Percentiles rank a stretch among this genome's conserved stretches.
Evolutionary conservation across 2,888 invertebrate species (phyloP).

Genomic region (Dryocosmus kuriphilus): DNA sequence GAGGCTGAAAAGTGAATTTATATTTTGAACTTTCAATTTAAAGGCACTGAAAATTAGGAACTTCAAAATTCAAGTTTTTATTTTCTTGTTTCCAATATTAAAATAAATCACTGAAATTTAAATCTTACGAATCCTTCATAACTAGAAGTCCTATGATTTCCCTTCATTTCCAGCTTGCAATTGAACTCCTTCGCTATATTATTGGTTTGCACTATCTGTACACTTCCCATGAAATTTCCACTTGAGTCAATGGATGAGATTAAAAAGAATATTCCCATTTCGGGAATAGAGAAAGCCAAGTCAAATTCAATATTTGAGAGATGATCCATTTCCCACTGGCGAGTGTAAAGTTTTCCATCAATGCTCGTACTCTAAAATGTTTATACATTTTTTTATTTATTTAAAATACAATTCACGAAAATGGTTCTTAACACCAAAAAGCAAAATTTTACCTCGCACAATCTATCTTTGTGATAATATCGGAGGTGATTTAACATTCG

Average conservation of each 20-base stretch:
- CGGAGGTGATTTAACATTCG: slow-evolving; percentile 80
- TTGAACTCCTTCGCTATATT: slow-evolving; percentile 55
- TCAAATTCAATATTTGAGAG: slow-evolving; percentile 48
- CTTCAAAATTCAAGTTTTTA: no score
- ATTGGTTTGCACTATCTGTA: slow-evolving; percentile 61
- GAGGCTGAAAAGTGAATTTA: slow-evolving; percentile 5
- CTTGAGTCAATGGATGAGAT: slow-evolving; percentile 54
- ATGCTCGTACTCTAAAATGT: slow-evolving; percentile 43
- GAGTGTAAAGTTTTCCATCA: slow-evolving; percentile 43
- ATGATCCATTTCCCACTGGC: slow-evolving; percentile 56
- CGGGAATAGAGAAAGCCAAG: slow-evolving; percentile 58
- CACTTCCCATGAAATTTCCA: slow-evolving; percentile 55
- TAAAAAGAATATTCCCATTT: slow-evolving; percentile 68
- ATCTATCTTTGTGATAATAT: slow-evolving; percentile 78
- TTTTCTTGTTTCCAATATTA: no score
- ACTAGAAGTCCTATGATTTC: slow-evolving; percentile 32
- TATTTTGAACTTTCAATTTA: background rate
- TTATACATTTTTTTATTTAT: background rate
- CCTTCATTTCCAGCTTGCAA: slow-evolving; percentile 58
- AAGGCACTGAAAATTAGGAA: background rate
- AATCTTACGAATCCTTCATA: slow-evolving; percentile 52
- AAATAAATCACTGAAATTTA: background rate
- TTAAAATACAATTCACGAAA: background rate
- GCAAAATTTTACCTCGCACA: slow-evolving; percentile 75
- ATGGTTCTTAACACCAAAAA: background rate